Conservation (phyloP, 2,888 invertebrate genomes). For the Drosophila mettleri region DNA sequence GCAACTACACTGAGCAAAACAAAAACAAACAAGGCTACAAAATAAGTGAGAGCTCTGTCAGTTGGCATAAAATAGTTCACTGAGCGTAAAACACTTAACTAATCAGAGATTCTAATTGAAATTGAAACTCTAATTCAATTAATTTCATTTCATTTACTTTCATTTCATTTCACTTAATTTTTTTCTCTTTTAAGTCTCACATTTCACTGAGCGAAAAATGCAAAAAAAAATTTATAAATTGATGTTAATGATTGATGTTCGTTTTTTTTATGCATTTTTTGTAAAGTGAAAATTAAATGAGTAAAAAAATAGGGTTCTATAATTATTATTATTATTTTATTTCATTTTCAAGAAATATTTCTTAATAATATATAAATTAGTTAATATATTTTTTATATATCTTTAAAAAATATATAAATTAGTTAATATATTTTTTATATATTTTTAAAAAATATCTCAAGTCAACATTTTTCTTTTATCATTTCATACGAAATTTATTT, state of each 20-base stretch:
- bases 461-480: too few species aligned
- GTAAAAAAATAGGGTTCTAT: too few species aligned
- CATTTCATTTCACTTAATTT: too few species aligned
- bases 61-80: background rate
- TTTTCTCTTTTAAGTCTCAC: too few species aligned
- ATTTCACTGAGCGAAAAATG: constrained; percentile 15
- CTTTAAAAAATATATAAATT: background rate
- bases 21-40: background rate
- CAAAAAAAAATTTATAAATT: background rate
- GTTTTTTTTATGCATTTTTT: background rate
- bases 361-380: background rate
- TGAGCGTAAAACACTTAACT: constrained; percentile 14
- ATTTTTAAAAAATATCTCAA: background rate
- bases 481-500: too few species aligned
- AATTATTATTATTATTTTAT: too few species aligned
- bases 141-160: too few species aligned
- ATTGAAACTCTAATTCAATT: too few species aligned
- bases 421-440: background rate
- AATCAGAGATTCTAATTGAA: too few species aligned
- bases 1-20: background rate
- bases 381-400: background rate
- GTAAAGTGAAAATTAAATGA: too few species aligned
- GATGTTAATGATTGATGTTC: background rate
- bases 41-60: background rate
- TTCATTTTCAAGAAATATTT: too few species aligned